Percentiles rank a stretch among this genome's conserved stretches.
Conservation (phyloP, 2,888 invertebrate species). For the Napeogenes sylphis region DNA sequence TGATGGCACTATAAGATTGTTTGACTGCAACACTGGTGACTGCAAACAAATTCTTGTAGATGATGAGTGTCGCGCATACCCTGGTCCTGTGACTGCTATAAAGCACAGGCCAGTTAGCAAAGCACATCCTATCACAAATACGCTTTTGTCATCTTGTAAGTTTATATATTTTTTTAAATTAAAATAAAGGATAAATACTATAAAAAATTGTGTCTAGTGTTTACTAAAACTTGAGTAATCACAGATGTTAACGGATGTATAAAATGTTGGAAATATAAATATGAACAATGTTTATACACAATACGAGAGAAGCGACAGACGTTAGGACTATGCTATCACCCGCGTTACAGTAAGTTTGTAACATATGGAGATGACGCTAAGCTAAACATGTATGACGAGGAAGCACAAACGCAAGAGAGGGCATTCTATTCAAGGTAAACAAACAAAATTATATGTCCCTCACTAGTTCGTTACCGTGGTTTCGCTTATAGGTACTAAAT, state of each 20-base stretch:
- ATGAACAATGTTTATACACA: conserved; percentile 79
- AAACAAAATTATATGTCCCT: not conserved
- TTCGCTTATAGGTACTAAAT: too few species aligned
- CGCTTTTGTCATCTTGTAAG: conserved; percentile 78
- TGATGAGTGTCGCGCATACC: conserved; percentile 71
- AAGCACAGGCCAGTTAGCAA: conserved; percentile 79
- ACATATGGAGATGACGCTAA: conserved; percentile 81
- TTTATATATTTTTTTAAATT: conserved; percentile 25
- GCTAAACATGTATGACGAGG: conserved; percentile 82
- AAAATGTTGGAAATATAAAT: conserved; percentile 83
- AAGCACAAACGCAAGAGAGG: conserved; percentile 80
- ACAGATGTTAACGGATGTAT: conserved; percentile 82
- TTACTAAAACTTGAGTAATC: conserved; percentile 22
- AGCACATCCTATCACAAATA: conserved; percentile 78
- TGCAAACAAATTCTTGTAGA: conserved; percentile 72
- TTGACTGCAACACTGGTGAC: conserved; percentile 68
- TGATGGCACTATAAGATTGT: conserved; percentile 78
- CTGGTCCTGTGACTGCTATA: conserved; percentile 78
- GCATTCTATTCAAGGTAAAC: conserved; percentile 77
- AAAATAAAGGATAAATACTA: not conserved
- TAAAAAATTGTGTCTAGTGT: not conserved
- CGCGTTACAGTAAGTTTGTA: conserved; percentile 69
- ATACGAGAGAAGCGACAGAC: conserved; percentile 82
- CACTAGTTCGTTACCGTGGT: not conserved
- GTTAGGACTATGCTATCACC: conserved; percentile 80